phyloP scores from a whole-genome alignment of 1,140 invertebrate species.

The Pseudomyrmex gracilis region DNA sequence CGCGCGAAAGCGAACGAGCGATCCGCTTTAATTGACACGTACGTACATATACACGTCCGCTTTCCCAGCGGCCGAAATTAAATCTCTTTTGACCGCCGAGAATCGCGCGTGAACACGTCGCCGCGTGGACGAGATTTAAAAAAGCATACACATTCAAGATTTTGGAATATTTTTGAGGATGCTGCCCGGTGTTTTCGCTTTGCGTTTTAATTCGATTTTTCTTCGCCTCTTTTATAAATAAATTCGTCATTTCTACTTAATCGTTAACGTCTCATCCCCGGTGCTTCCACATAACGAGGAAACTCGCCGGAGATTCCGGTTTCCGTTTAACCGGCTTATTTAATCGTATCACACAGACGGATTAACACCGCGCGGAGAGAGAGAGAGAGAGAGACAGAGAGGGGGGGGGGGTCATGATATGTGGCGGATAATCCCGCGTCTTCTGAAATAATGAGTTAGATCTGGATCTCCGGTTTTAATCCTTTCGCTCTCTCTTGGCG shows the following conservation, averaged over 20 bases:
- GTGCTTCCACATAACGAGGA: neutral
- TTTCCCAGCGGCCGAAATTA: constrained; percentile 20
- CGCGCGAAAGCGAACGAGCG: constrained; percentile 46
- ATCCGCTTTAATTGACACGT: constrained; percentile 70
- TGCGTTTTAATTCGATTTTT: neutral
- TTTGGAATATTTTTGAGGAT: constrained; percentile 14
- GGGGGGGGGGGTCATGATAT: neutral
- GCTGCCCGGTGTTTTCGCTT: neutral
- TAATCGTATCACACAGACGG: neutral
- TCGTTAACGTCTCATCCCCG: neutral
- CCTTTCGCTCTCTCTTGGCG: neutral
- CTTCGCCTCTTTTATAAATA: neutral
- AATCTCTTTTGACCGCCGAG: constrained; percentile 40
- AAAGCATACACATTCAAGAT: neutral
- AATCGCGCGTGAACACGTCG: neutral
- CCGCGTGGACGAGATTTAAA: neutral
- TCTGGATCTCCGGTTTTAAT: constrained; percentile 29
- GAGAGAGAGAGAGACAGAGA: too few species aligned
- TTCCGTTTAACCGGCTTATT: neutral
- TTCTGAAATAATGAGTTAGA: constrained; percentile 47
- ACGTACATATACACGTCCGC: constrained; percentile 57
- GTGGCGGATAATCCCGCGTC: constrained; percentile 20
- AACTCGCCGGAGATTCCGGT: neutral
- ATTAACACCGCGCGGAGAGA: neutral
- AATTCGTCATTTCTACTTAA: neutral